Base-by-base conservation (phyloP, 2,113 vertebrate species). In the human region DNA sequence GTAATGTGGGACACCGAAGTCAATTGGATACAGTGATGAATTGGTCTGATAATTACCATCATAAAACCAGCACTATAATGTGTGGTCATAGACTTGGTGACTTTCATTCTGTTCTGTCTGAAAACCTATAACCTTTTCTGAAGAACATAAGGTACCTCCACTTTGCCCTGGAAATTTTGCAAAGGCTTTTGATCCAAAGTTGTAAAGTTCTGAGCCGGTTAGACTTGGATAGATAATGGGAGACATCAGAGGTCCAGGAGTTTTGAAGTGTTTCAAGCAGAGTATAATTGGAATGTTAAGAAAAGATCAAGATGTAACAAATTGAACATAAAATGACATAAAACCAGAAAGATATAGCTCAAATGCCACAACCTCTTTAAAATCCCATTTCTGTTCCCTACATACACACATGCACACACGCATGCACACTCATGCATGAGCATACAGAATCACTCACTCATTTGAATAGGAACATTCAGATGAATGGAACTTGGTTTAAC, bases 141-240 rank as follows among this genome's bases (percentile, higher is more conserved):
- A 96, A 97, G 76, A 93, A 72, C 64, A 82, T 70, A 79, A 70
- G 40, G 64, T 78, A 79, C 72, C 43, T 87, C 91, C 38, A 43
- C 23, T 85, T 79, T 95, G 61, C 81, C 84, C 75, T 92, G 40
- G 64, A 92, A 96, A 55, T 17, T 45, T 72, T 92, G 59, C n/a
- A 82, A 88, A 96, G 70, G 1, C 23, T 94, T 96, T 87, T 93
- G 59, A 40, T 89, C 88, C 61, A 92, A 94, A 92, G 40, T 45
- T 57, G 64, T 76, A 70, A 96, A 97, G 55, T 64, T 95, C 79
- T 97, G 76, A 89, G 85, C 78, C 89, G 76, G 76, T 93, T 90
- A 90, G 50, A 57, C 52, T 89, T 82, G 40, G 14, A 20, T 84
- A 81, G 72, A 50, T 84, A 95, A 80, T 7, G 27, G 84, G 8